phyloP scores from a whole-genome alignment of 1,140 invertebrate genomes.

The Lineus longissimus region DNA sequence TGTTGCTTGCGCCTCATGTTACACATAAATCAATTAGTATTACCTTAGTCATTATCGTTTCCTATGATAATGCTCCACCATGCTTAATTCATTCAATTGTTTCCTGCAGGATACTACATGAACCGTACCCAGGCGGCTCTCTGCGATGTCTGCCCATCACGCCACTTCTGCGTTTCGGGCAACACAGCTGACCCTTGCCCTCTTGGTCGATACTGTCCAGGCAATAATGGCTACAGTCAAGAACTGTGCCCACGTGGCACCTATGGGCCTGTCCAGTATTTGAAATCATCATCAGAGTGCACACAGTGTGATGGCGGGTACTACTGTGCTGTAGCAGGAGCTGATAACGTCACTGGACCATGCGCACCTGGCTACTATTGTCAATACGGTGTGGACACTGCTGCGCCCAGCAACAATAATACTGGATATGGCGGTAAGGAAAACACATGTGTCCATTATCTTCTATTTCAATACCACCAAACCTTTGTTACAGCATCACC shows the following conservation, averaged over 20 bases:
- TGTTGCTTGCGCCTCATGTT: too few relatives aligned
- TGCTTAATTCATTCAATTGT: not conserved
- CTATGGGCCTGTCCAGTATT: slow-evolving; percentile 32
- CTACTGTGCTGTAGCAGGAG: slow-evolving; percentile 40
- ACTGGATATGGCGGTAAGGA: slow-evolving; percentile 45
- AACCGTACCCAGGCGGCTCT: slow-evolving; percentile 40
- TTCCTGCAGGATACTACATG: slow-evolving; percentile 42
- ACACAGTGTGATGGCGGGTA: slow-evolving; percentile 42
- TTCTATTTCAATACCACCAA: not conserved
- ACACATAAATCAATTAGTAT: too few relatives aligned
- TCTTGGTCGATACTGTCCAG: slow-evolving; percentile 35
- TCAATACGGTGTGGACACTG: slow-evolving; percentile 37
- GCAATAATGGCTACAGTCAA: slow-evolving; percentile 40
- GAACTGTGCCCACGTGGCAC: slow-evolving; percentile 37
- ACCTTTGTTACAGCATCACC: too few relatives aligned
- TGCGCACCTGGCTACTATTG: slow-evolving; percentile 46
- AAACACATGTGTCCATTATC: not conserved
- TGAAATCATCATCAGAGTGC: slow-evolving; percentile 33
- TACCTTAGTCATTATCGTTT: too few relatives aligned
- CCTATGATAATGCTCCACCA: too few relatives aligned
- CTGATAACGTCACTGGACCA: slow-evolving; percentile 25
- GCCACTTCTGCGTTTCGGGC: slow-evolving; percentile 48
- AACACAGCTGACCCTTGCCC: slow-evolving; percentile 39
- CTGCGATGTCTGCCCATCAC: slow-evolving; percentile 40
- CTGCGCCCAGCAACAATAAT: slow-evolving; percentile 39